These are phyloP conservation scores for Caenorhabditis macrosperma DNA, from an alignment of 2,888 invertebrate species.

Conservation along the genomic window DNA sequence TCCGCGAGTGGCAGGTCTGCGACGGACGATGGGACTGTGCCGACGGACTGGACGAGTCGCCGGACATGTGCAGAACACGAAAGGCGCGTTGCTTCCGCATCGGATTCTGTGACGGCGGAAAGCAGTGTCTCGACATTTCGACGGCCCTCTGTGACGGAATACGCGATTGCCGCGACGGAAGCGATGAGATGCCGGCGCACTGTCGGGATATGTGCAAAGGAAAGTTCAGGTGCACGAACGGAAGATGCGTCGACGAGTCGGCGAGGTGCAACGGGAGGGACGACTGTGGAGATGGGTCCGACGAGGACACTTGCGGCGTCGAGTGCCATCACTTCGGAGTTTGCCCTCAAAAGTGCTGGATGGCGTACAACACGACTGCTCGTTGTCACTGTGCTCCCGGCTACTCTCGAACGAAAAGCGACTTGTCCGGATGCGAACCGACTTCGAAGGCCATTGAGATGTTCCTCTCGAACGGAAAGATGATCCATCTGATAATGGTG, in stretches of 20 bases:
- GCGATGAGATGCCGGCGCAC: conserved; percentile 83
- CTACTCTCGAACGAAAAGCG: conserved; percentile 26
- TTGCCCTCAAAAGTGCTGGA: conserved; percentile 62
- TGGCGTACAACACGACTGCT: conserved; percentile 21
- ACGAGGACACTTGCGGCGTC: conserved; percentile 60
- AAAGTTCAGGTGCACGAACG: conserved; percentile 49
- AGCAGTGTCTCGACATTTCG: conserved; percentile 36
- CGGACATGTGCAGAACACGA: conserved; percentile 38
- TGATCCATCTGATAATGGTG: conserved; percentile 23
- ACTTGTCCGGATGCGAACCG: conserved; percentile 25
- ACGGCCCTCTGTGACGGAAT: conserved; percentile 83
- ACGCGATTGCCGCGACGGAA: conserved; percentile 84
- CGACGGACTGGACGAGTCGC: conserved; percentile 81
- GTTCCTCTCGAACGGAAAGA: conserved; percentile 45
- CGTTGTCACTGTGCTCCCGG: conserved; percentile 62
- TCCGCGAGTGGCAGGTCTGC: conserved; percentile 81
- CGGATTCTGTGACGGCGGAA: conserved; percentile 27
- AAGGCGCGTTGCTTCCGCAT: conserved; percentile 25
- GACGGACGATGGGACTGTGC: conserved; percentile 84
- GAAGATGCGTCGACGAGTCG: conserved; percentile 51
- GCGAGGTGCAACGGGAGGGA: conserved; percentile 85
- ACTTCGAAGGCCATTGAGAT: conserved; percentile 39
- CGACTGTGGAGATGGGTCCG: conserved; percentile 84
- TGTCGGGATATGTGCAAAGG: conserved; percentile 42
- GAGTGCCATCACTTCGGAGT: conserved; percentile 62